Base-by-base conservation (phyloP, 1,140 invertebrate genomes). In the Bombus balteatus region DNA sequence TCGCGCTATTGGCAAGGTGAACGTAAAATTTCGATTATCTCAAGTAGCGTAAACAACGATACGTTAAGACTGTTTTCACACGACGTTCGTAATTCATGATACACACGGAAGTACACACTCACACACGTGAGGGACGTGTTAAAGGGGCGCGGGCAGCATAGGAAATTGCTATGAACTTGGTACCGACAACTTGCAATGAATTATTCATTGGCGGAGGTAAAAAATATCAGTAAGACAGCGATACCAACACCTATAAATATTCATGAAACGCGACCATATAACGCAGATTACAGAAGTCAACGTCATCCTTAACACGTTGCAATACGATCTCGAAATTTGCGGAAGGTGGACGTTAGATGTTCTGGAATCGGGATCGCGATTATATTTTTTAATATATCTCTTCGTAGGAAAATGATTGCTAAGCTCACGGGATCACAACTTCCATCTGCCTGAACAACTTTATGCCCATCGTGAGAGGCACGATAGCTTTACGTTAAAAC, bases 131-230 rank as follows among this genome's bases (percentile, higher is more conserved):
- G 47, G n/a, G 71, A 87, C 39, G 32, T 34, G 41, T 71, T 81
- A 80, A 89, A 76, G 34, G 9, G 62, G 47, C 57, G 32, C 47
- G 76, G n/a, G 22, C 13, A 43, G 47, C 68, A 81, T 87, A 88
- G 71, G 83, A 87, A 87, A 91, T 86, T 83, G 68, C 78, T 86
- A 71, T 62, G 81, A 90, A 90, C 84, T 72, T 75, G 25, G 75
- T 43, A 74, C 25, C 72, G 75, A 9, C 47, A 71, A 18, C 62
- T 53, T 34, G 9, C 15, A 0, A 75, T 91, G 66, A 83, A 91
- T 91, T 87, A 91, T 91, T 91, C 84, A 90, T 82, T 10, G 32
- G 8, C 12, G 13, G 22, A 77, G 41, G 22, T 81, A 73, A 83
- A 88, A 85, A 83, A 34, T 77, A 65, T 84, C 73, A 37, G 34